These are phyloP conservation scores for Cairina moschata DNA, from an alignment of 2,113 vertebrate genomes.

Conservation along the genomic window DNA sequence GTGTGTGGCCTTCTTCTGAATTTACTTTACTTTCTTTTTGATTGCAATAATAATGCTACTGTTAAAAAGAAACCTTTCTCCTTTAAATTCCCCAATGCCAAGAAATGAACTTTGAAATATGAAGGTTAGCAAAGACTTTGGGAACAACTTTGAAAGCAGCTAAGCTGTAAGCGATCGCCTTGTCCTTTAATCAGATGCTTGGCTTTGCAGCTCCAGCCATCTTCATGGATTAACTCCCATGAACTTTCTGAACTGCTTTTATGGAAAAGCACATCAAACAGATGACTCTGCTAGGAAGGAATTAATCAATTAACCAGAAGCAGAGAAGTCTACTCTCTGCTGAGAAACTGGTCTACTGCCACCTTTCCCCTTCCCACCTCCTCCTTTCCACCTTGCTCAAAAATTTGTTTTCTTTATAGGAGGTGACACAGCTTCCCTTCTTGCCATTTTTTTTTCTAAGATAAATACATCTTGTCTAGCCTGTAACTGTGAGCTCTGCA, in stretches of 20 bases:
- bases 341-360: background rate
- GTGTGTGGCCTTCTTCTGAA: background rate
- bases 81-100: conserved; percentile 46
- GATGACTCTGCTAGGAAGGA: conserved; percentile 48
- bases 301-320: conserved; percentile 71
- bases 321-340: background rate
- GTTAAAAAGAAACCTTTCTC: background rate
- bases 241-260: conserved; percentile 66
- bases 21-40: background rate
- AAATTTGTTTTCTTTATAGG: background rate
- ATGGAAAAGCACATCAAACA: conserved; percentile 62
- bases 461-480: background rate
- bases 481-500: background rate
- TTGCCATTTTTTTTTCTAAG: no score
- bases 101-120: conserved; percentile 39
- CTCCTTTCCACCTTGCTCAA: background rate
- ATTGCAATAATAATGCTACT: background rate
- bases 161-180: conserved; percentile 21
- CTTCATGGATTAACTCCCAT: conserved; percentile 59
- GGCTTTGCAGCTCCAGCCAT: conserved; percentile 51
- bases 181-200: conserved; percentile 59
- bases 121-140: conserved; percentile 63
- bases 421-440: no score
- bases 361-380: background rate
- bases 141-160: conserved; percentile 50